Evolutionary conservation across 2,888 invertebrate genomes (phyloP).

Genomic region (Drosophila demipolita): DNA sequence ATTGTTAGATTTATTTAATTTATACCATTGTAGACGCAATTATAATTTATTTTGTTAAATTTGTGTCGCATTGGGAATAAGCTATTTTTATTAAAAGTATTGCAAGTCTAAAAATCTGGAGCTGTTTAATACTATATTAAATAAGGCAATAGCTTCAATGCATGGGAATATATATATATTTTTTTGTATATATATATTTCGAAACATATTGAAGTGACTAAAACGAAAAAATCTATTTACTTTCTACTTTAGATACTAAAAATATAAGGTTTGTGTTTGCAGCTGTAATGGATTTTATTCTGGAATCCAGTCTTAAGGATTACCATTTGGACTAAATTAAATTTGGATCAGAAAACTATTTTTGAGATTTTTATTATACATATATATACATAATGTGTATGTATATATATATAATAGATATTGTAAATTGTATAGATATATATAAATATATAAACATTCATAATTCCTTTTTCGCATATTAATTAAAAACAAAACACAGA

Average conservation of each 20-base stretch:
- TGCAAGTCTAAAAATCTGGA: neutral
- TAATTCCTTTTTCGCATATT: slow-evolving; percentile 84
- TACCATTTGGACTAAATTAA: slow-evolving; percentile 98
- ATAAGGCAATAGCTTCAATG: neutral
- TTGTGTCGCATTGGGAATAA: neutral
- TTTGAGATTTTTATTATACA: slow-evolving; percentile 85
- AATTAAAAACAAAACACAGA: slow-evolving; percentile 61
- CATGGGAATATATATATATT: neutral
- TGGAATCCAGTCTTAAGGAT: slow-evolving; percentile 99
- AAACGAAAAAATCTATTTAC: slow-evolving; percentile 6
- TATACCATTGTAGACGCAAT: neutral
- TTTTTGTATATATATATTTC: neutral
- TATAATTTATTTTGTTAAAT: neutral
- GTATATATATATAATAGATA: slow-evolving; percentile 44
- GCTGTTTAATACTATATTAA: slow-evolving; percentile 2
- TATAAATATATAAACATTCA: slow-evolving; percentile 76
- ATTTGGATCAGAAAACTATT: slow-evolving; percentile 84
- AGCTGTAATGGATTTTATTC: slow-evolving; percentile 99
- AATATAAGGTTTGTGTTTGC: slow-evolving; percentile 99
- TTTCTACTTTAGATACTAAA: slow-evolving; percentile 95
- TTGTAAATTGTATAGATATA: slow-evolving; percentile 21
- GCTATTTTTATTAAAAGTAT: neutral
- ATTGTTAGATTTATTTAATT: slow-evolving; percentile 10
- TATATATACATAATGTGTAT: slow-evolving; percentile 47
- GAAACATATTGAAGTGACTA: slow-evolving; percentile 1